phyloP scores from a whole-genome alignment of 2,113 vertebrate genomes.

The Psittacara wagleri region DNA sequence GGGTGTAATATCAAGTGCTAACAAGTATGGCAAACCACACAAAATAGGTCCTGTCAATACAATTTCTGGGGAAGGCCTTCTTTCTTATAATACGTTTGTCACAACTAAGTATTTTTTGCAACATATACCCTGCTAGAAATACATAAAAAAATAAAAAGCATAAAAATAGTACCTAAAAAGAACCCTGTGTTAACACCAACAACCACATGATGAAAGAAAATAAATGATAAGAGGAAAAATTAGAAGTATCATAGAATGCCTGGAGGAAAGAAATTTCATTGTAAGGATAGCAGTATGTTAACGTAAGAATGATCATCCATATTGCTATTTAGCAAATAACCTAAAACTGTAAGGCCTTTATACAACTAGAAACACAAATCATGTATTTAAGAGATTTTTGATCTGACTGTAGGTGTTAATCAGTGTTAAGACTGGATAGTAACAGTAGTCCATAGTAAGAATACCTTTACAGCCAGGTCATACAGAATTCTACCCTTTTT shows the following conservation, averaged over 20 bases:
- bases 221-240: neutral
- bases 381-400: neutral
- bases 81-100: neutral
- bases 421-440: neutral
- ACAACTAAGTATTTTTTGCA: neutral
- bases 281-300: neutral
- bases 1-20: neutral
- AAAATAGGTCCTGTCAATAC: neutral
- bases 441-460: neutral
- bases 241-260: neutral
- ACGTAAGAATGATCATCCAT: neutral
- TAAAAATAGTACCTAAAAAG: neutral
- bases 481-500: neutral
- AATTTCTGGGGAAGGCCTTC: neutral
- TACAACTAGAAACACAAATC: neutral
- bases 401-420: neutral
- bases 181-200: neutral
- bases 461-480: neutral
- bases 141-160: too few species aligned
- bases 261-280: neutral
- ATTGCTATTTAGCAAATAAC: neutral
- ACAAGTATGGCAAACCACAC: neutral
- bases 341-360: neutral
- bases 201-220: neutral
- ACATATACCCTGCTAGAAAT: neutral